Conservation (phyloP, 2,797 vertebrate genomes). For the Novumbra hubbsi region DNA sequence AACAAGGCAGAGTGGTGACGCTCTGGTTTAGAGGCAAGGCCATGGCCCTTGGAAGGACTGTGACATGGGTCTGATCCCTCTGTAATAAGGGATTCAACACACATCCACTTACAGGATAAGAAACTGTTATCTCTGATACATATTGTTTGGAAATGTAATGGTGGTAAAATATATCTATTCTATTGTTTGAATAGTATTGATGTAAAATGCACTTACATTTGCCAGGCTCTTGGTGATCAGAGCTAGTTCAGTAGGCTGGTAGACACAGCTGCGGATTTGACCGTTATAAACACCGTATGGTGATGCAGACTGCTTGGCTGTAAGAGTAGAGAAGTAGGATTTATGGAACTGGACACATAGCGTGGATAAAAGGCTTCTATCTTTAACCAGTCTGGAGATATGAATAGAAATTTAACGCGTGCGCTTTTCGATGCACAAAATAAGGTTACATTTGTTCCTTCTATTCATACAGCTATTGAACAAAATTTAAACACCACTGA, state of each 20-base stretch:
- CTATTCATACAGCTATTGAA: too few species aligned
- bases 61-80: constrained; percentile 70
- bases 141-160: neutral
- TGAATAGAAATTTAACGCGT: too few species aligned
- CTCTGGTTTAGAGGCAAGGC: constrained; percentile 60
- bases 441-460: too few species aligned
- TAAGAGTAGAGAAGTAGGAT: constrained; percentile 21
- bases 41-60: constrained; percentile 75
- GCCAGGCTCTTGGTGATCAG: constrained; percentile 81
- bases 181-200: neutral
- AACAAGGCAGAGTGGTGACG: constrained; percentile 72
- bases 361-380: too few species aligned
- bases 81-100: constrained; percentile 26
- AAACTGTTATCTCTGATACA: neutral
- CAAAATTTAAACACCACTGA: too few species aligned
- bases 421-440: too few species aligned
- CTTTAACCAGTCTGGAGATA: too few species aligned
- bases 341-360: neutral
- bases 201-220: constrained; percentile 69
- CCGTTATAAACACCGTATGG: constrained; percentile 84
- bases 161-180: neutral
- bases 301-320: constrained; percentile 76
- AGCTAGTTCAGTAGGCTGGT: constrained; percentile 92
- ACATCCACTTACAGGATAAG: constrained; percentile 4
- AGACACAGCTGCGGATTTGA: constrained; percentile 80